phyloP scores from a whole-genome alignment of 2,797 vertebrate genomes.

The Enteromius trimaculatus region DNA sequence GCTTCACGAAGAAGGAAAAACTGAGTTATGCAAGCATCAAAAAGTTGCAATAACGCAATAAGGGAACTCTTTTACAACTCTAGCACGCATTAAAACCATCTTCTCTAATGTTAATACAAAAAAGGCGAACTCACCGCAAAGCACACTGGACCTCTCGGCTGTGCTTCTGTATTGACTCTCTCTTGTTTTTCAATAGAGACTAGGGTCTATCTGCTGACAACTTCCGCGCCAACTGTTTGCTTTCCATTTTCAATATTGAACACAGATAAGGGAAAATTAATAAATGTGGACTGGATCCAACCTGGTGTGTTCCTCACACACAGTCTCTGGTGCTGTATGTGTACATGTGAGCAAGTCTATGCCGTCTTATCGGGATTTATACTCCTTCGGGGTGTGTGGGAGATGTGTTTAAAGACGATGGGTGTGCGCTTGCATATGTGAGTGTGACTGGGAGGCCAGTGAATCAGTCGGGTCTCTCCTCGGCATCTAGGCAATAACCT shows the following conservation, averaged over 20 bases:
- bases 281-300: conserved; percentile 58
- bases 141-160: background rate
- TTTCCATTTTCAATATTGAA: conserved; percentile 69
- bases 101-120: background rate
- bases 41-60: conserved; percentile 21
- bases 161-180: background rate
- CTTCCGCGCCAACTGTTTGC: conserved; percentile 42
- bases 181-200: conserved; percentile 52
- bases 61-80: conserved; percentile 8
- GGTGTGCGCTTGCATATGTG: conserved; percentile 21
- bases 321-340: background rate
- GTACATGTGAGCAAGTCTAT: conserved; percentile 38
- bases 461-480: background rate
- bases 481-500: background rate
- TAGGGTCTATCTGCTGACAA: conserved; percentile 55
- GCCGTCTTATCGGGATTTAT: conserved; percentile 53
- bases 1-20: background rate
- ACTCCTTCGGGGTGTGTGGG: conserved; percentile 47
- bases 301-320: background rate
- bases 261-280: conserved; percentile 73
- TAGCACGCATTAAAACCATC: background rate
- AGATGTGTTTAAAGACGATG: conserved; percentile 30
- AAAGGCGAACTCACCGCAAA: conserved; percentile 4
- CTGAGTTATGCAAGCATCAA: conserved; percentile 23
- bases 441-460: conserved; percentile 17